A percentile compares a stretch with the other conserved stretches of the same genome.
Conservation (phyloP, 2,113 vertebrate genomes). For the Nycticebus coucang region DNA sequence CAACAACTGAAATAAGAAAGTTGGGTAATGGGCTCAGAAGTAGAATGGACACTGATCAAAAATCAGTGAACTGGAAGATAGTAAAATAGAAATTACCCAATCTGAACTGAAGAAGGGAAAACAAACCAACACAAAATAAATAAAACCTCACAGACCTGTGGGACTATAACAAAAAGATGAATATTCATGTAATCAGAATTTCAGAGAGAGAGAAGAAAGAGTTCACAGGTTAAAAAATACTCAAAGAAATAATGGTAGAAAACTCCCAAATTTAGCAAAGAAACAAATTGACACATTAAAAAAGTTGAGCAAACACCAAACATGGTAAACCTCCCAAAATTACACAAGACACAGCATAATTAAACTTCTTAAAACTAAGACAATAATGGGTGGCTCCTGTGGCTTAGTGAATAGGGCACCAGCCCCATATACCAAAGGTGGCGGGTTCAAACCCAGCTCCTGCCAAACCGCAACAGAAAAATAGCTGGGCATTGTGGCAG, state of each 20-base stretch:
- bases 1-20: neutral
- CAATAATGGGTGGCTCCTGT: neutral
- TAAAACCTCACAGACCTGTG: neutral
- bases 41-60: neutral
- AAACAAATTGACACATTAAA: neutral
- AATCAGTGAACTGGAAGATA: neutral
- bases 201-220: neutral
- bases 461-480: too few relatives aligned
- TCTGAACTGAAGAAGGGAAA: neutral
- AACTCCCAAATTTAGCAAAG: neutral
- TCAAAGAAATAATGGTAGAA: neutral
- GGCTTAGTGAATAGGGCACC: too few relatives aligned
- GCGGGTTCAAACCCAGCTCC: too few relatives aligned
- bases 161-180: neutral
- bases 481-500: too few relatives aligned
- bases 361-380: neutral
- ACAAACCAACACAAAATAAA: neutral
- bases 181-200: neutral
- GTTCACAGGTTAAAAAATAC: neutral
- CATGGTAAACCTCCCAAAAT: neutral
- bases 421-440: too few relatives aligned
- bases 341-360: neutral
- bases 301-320: neutral
- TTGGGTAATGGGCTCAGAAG: neutral
- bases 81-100: neutral